Percentiles rank a stretch among this genome's conserved stretches.
Conservation (phyloP, 2,888 invertebrate genomes). For the Sarcophaga variegata region DNA sequence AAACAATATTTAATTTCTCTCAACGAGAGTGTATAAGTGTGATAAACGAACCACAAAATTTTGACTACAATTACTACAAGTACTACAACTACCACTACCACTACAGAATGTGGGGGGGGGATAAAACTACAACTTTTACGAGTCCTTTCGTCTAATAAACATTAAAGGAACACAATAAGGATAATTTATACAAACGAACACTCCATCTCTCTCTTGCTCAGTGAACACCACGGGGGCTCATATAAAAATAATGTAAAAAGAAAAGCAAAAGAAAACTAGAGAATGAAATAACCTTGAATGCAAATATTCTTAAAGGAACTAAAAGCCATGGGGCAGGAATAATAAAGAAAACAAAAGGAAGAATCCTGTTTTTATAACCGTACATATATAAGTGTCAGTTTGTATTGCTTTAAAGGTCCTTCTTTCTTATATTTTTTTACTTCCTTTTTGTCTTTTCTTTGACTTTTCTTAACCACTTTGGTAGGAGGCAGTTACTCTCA, state of each 20-base stretch:
- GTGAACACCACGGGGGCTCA: too few relatives aligned
- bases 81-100: too few relatives aligned
- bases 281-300: too few relatives aligned
- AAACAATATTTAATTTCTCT: constrained; percentile 17
- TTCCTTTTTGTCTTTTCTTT: too few relatives aligned
- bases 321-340: background rate
- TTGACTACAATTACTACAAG: constrained; percentile 8
- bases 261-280: too few relatives aligned
- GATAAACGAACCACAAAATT: constrained; percentile 43
- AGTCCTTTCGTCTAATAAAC: background rate
- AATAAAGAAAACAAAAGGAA: constrained; percentile 5
- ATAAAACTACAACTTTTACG: background rate
- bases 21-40: constrained; percentile 5
- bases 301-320: too few relatives aligned
- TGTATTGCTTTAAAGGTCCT: constrained; percentile 24
- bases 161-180: constrained; percentile 11
- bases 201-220: too few relatives aligned
- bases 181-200: constrained; percentile 18
- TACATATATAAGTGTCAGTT: constrained; percentile 52
- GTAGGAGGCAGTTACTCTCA: constrained; percentile 48
- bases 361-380: too few relatives aligned
- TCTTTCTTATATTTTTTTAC: background rate
- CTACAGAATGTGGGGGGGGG: too few relatives aligned
- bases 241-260: background rate
- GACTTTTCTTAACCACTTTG: constrained; percentile 16